phyloP scores from a whole-genome alignment of 2,888 invertebrate species.

The Pristionchus maxplancki region DNA sequence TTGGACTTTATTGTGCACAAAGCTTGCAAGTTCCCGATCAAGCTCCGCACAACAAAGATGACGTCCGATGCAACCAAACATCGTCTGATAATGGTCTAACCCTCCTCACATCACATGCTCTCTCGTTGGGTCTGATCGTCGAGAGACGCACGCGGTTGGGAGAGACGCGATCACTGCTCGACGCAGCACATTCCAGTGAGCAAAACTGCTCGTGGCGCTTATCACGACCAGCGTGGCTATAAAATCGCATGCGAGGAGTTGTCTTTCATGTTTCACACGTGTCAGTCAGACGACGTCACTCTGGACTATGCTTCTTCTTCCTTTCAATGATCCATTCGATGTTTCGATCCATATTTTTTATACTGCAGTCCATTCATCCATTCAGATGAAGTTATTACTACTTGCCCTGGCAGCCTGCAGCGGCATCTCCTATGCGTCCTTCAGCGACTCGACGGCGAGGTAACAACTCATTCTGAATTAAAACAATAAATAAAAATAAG shows the following conservation, averaged over 20 bases:
- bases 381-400: background rate
- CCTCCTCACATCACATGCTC: no score
- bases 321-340: no score
- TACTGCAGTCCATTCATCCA: no score
- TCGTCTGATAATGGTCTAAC: background rate
- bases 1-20: no score
- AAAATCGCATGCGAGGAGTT: background rate
- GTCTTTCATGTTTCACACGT: background rate
- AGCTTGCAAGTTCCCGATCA: background rate
- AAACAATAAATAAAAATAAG: no score
- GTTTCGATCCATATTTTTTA: no score
- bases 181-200: background rate
- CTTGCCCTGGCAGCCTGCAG: background rate
- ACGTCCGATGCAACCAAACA: background rate
- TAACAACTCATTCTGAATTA: no score
- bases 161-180: no score
- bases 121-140: no score
- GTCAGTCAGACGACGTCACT: background rate
- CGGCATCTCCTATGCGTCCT: background rate
- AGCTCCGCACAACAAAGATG: background rate
- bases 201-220: background rate
- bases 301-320: no score
- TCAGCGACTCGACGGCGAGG: constrained; percentile 20
- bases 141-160: no score
- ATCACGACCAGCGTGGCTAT: background rate